phyloP scores from a whole-genome alignment of 2,113 vertebrate genomes.

The Myotis lucifugus region DNA sequence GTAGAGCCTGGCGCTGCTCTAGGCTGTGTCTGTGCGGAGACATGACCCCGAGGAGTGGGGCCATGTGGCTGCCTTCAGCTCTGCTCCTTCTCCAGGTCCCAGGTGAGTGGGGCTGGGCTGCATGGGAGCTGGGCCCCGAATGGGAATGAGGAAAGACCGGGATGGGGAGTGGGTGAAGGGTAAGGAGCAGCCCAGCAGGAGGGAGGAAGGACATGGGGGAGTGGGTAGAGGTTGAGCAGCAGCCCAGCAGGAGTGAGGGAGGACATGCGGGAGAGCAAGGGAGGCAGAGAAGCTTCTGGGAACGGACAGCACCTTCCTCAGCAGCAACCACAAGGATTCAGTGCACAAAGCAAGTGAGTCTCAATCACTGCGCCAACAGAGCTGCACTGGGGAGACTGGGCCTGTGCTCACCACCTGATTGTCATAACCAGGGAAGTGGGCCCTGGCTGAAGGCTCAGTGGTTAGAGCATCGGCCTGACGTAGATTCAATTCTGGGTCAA shows the following conservation, averaged over 20 bases:
- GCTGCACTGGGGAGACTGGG: rapidly evolving
- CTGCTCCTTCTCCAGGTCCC: not conserved
- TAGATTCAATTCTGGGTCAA: no score
- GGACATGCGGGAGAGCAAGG: no score
- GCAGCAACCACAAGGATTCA: no score
- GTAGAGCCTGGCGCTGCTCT: not conserved
- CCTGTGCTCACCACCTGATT: not conserved
- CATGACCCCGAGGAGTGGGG: not conserved
- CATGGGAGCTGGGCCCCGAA: not conserved
- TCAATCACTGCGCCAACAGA: rapidly evolving
- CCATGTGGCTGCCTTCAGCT: rapidly evolving
- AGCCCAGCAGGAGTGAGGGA: no score
- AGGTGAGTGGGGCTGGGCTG: not conserved
- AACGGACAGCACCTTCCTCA: rapidly evolving
- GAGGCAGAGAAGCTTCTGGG: not conserved
- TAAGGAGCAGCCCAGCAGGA: rapidly evolving
- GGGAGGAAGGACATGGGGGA: rapidly evolving
- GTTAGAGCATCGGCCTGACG: no score
- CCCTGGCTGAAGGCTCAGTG: no score
- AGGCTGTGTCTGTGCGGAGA: not conserved
- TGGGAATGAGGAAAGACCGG: no score
- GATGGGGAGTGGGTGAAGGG: rapidly evolving
- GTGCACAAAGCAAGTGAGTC: rapidly evolving
- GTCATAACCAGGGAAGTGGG: not conserved
- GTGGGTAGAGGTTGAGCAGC: no score